Evolutionary conservation across 1,140 invertebrate genomes (phyloP).

Genomic region (Thereuonema tuberculata): DNA sequence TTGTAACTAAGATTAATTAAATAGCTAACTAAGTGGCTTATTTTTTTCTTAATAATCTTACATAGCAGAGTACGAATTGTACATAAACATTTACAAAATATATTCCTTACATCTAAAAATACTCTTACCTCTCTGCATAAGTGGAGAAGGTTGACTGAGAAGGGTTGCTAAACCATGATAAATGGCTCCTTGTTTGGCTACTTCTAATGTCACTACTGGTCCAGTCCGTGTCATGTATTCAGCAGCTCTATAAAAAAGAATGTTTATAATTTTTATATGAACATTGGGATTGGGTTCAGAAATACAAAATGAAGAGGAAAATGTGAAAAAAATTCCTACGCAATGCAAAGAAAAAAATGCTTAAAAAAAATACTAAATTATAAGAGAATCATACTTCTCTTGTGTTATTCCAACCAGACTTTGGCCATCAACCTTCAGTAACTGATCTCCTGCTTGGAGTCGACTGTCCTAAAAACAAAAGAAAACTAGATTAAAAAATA

Average conservation of each 20-base stretch:
- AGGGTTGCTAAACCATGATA: constrained; percentile 90
- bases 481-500: constrained; percentile 2
- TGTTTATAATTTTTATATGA: no score
- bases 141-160: constrained; percentile 75
- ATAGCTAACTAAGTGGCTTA: no score
- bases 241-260: constrained; percentile 53
- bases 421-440: constrained; percentile 92
- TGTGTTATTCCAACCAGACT: constrained; percentile 93
- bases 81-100: no score
- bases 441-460: constrained; percentile 90
- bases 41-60: no score
- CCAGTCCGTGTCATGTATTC: constrained; percentile 90
- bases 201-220: constrained; percentile 81
- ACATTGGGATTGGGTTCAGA: no score
- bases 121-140: constrained; percentile 59
- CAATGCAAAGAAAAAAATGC: background rate
- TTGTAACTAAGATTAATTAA: no score
- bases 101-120: no score
- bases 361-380: background rate
- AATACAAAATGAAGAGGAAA: no score
- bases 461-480: constrained; percentile 54
- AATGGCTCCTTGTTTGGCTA: constrained; percentile 93
- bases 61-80: no score
- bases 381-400: constrained; percentile 50
- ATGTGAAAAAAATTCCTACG: no score